Conservation (phyloP, 2,797 vertebrate species). For the Rhinoraja longicauda region DNA sequence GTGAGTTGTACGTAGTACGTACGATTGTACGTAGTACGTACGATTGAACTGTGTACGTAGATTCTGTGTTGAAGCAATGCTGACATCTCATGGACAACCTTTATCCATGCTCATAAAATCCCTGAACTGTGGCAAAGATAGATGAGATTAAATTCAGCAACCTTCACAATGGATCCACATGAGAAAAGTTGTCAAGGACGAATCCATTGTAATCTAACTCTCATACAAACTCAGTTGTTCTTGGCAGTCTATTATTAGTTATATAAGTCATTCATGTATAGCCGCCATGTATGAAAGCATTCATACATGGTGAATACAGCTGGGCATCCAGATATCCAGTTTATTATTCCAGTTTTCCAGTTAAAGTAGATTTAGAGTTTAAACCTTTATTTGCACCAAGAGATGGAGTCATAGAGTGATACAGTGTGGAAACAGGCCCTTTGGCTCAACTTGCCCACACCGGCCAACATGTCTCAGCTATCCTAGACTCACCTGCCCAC, state of each 20-base stretch:
- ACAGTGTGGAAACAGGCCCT: too few relatives aligned
- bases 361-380: too few relatives aligned
- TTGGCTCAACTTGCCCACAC: too few relatives aligned
- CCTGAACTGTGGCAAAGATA: neutral
- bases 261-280: too few relatives aligned
- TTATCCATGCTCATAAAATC: neutral
- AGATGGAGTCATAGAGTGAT: too few relatives aligned
- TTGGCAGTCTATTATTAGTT: neutral
- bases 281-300: neutral
- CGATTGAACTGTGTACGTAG: too few relatives aligned
- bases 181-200: neutral
- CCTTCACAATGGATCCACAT: neutral
- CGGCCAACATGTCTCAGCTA: too few relatives aligned
- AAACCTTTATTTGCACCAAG: too few relatives aligned
- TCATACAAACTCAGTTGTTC: neutral
- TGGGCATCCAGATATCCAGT: neutral
- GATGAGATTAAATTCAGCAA: neutral
- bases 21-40: too few relatives aligned
- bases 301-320: neutral
- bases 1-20: too few relatives aligned
- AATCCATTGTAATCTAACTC: neutral
- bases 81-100: neutral
- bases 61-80: neutral
- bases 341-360: too few relatives aligned
- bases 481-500: too few relatives aligned